Percentiles rank a stretch among this genome's conserved stretches.
Conservation (phyloP, 2,113 vertebrate genomes). For the Nesoenas mayeri region DNA sequence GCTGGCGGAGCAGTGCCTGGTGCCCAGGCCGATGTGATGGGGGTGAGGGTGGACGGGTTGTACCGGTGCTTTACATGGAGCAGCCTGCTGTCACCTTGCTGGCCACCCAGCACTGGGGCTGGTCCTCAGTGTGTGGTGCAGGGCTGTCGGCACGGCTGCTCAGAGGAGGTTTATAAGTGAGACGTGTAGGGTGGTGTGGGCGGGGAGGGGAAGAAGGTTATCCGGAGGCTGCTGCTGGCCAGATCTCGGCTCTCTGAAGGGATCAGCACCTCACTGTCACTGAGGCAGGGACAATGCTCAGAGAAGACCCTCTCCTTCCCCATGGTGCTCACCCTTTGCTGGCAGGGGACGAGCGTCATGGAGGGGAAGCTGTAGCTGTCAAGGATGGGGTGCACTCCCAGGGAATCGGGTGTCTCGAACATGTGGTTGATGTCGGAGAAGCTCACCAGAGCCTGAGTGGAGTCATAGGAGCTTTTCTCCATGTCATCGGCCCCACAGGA, state of each 20-base stretch:
- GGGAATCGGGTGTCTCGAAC: constrained; percentile 69
- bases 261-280: constrained; percentile 70
- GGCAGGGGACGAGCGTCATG: constrained; percentile 80
- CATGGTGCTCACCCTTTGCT: constrained; percentile 71
- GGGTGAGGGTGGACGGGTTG: constrained; percentile 3
- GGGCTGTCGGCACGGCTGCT: not conserved
- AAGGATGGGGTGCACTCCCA: constrained; percentile 52
- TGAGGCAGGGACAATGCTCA: constrained; percentile 57
- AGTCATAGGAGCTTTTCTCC: constrained; percentile 91
- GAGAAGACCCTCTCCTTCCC: constrained; percentile 67
- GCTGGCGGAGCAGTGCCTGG: not conserved
- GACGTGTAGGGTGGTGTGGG: constrained; percentile 61
- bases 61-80: constrained; percentile 13
- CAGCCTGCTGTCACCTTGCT: constrained; percentile 17
- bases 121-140: not conserved
- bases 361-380: constrained; percentile 73
- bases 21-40: not conserved
- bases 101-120: not conserved
- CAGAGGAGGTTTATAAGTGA: constrained; percentile 60
- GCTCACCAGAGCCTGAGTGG: constrained; percentile 85
- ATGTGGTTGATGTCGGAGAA: constrained; percentile 78
- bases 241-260: constrained; percentile 56
- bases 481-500: constrained; percentile 77
- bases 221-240: constrained; percentile 14
- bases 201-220: constrained; percentile 55